phyloP scores from a whole-genome alignment of 2,113 vertebrate genomes.

The Gymnobelideus leadbeateri region DNA sequence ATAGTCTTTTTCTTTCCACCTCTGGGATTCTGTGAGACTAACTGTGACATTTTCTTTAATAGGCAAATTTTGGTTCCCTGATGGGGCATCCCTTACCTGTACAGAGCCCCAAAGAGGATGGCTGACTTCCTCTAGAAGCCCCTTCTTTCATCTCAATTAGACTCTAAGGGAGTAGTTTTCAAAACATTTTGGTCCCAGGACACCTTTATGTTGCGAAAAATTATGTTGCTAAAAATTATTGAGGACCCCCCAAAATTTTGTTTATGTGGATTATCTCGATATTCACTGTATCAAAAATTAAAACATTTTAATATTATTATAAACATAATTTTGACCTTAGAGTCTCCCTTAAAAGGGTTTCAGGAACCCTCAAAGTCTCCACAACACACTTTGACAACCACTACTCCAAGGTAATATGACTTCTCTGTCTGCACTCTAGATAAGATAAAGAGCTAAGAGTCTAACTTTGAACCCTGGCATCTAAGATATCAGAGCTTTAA shows the following conservation, averaged over 20 bases:
- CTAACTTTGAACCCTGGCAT: constrained; percentile 51
- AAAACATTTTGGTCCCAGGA: background rate
- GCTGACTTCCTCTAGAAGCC: background rate
- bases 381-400: background rate
- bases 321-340: background rate
- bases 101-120: background rate
- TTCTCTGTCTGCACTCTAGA: background rate
- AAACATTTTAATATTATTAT: background rate
- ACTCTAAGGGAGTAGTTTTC: background rate
- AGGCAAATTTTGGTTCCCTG: background rate
- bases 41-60: background rate
- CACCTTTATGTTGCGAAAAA: background rate
- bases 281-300: background rate
- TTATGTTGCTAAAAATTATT: background rate
- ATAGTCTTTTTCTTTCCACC: background rate
- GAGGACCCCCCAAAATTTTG: background rate
- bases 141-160: background rate
- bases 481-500: background rate
- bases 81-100: background rate
- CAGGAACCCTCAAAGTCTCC: background rate
- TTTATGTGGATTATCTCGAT: background rate
- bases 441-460: constrained; percentile 49
- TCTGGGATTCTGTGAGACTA: background rate
- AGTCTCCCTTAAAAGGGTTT: background rate
- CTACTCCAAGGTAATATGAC: background rate